Percentiles rank a stretch among this genome's conserved stretches.
These are phyloP conservation scores for Diplodus puntazzo DNA, from an alignment of 2,797 vertebrate species.

Conservation along the genomic window DNA sequence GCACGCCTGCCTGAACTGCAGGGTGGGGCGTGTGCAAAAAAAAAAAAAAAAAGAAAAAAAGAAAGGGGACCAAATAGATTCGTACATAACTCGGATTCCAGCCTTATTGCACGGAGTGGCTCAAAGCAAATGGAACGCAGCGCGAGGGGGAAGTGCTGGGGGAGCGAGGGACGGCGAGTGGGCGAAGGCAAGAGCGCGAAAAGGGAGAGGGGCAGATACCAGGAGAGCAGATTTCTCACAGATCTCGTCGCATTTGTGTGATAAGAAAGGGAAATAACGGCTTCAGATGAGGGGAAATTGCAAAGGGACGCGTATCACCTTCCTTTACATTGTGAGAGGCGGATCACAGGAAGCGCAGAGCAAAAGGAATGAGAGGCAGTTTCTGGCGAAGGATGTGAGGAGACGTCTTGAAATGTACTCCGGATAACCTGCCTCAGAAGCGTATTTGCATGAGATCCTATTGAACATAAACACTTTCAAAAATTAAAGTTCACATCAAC, in stretches of 20 bases:
- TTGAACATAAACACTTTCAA: constrained; percentile 44
- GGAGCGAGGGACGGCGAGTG: constrained; percentile 61
- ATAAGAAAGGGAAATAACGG: constrained; percentile 64
- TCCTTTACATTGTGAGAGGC: constrained; percentile 62
- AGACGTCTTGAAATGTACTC: constrained; percentile 54
- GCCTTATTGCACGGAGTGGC: constrained; percentile 48
- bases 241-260: constrained; percentile 56
- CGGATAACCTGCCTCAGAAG: constrained; percentile 53
- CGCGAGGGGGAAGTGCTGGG: constrained; percentile 25
- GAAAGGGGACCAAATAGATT: constrained; percentile 40
- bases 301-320: constrained; percentile 62
- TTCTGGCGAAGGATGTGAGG: constrained; percentile 53
- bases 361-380: constrained; percentile 37
- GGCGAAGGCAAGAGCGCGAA: constrained; percentile 46
- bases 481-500: constrained; percentile 32
- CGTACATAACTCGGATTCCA: constrained; percentile 61
- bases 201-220: constrained; percentile 59
- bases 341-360: constrained; percentile 59
- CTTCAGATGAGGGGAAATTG: constrained; percentile 63
- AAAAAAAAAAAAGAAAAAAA: constrained; percentile 11
- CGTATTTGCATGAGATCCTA: constrained; percentile 48
- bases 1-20: constrained; percentile 53
- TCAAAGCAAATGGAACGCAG: constrained; percentile 53
- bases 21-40: constrained; percentile 24
- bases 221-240: constrained; percentile 56